Evolutionary conservation across 2,888 invertebrate species (phyloP), one percentile per base, ranked within the genome.

Genomic region (Erebia aethiops): DNA sequence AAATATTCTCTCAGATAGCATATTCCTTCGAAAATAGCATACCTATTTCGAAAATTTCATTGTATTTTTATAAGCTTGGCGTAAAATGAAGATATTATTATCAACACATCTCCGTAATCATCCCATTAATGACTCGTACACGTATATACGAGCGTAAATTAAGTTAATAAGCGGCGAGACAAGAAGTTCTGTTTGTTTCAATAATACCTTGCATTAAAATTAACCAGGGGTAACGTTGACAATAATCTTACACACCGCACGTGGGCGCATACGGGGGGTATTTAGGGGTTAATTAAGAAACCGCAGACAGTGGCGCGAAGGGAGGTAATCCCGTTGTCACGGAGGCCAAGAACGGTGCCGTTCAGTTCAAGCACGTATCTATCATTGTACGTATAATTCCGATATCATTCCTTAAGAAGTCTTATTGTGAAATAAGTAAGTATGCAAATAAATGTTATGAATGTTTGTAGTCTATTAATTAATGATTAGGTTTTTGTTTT

Each of bases 201-300:
- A 89, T 90, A 88, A 88, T 85, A 87, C 81, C 81, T 81, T 83
- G 87, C 86, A 90, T 90, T 90, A 88, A 88, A 89, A 91, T 90
- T 87, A 91, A 88, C 88, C 87, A 87, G 85, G 16, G 87, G 88
- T 85, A 87, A 85, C 83, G 86, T 86, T 84, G 82, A 85, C 86
- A 90, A 90, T 92, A 90, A 91, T 92, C 91, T 88, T 85, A 84
- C 85, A 87, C 80, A 83, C 88, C 87, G 80, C 85, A 84, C 78
- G 81, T 78, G 79, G 82, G 81, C 78, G 85, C 82, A 84, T 85
- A 85, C 87, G 83, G 80, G 85, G 87, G 87, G 90, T 89, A 91
- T 90, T 92, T 91, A 88, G 87, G 87, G 92, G 92, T 92, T 92
- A 92, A 92, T 92, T 92, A 92, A 90, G 91, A 86, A 90, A 89